Conservation (phyloP, 2,797 vertebrate species). For the Neosalanx taihuensis region DNA sequence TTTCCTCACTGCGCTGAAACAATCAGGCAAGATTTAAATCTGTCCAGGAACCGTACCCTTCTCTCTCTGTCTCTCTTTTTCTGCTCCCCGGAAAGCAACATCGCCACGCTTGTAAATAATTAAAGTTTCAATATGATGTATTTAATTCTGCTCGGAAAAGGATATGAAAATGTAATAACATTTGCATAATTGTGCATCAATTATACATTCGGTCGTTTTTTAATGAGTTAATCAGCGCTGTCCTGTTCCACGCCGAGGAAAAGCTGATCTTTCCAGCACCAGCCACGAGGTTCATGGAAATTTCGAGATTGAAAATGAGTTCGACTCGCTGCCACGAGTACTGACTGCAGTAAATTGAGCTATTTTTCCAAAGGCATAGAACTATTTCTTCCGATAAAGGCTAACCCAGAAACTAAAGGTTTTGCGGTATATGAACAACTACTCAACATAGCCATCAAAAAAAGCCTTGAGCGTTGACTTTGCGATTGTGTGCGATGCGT, state of each 20-base stretch:
- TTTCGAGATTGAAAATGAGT: constrained; percentile 20
- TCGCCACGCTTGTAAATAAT: constrained; percentile 72
- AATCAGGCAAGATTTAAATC: constrained; percentile 49
- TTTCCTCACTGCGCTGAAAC: constrained; percentile 42
- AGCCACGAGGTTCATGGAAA: constrained; percentile 39
- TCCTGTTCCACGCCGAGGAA: constrained; percentile 37
- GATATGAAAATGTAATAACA: constrained; percentile 75
- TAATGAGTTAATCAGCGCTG: constrained; percentile 73
- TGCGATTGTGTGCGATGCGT: too few species aligned
- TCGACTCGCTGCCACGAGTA: too few species aligned
- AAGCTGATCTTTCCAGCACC: constrained; percentile 54
- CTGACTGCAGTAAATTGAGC: not conserved
- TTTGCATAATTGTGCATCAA: constrained; percentile 79
- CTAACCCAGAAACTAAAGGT: too few species aligned
- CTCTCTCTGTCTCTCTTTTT: constrained; percentile 14
- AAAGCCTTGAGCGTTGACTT: too few species aligned
- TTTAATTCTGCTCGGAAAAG: constrained; percentile 71
- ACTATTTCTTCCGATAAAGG: too few species aligned
- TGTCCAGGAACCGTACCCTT: constrained; percentile 8
- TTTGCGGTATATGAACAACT: too few species aligned
- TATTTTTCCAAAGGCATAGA: too few species aligned
- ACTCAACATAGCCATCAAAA: too few species aligned
- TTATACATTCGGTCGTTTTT: constrained; percentile 75
- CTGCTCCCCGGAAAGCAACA: constrained; percentile 52
- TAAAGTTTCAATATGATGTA: constrained; percentile 74